Percentiles rank a stretch among this genome's conserved stretches.
phyloP scores from a whole-genome alignment of 1,140 invertebrate genomes.

The Monomorium pharaonis region DNA sequence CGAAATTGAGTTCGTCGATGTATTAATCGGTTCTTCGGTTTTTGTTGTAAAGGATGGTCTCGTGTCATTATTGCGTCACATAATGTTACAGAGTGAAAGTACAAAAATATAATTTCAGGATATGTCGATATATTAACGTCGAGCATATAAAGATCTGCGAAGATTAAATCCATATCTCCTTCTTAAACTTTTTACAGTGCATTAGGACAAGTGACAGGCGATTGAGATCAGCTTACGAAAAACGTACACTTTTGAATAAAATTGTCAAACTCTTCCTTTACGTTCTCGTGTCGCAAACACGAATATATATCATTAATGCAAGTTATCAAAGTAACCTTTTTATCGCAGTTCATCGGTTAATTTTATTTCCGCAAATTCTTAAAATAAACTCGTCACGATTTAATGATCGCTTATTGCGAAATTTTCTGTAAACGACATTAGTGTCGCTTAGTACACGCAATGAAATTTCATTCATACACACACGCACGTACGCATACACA shows the following conservation, averaged over 20 bases:
- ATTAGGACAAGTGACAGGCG: background rate
- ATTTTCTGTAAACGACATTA: background rate
- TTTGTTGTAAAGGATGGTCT: background rate
- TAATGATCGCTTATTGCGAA: background rate
- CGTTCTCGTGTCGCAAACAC: background rate
- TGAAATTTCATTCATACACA: background rate
- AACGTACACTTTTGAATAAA: background rate
- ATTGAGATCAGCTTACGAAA: background rate
- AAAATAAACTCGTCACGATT: background rate
- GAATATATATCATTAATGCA: background rate
- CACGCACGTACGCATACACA: background rate
- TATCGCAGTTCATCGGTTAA: background rate
- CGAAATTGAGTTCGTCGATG: background rate
- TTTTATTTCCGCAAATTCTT: background rate
- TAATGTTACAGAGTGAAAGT: constrained; percentile 66
- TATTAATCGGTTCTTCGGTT: background rate
- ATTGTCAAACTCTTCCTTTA: background rate
- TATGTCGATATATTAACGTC: constrained; percentile 73
- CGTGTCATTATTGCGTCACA: constrained; percentile 14
- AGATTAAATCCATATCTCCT: background rate
- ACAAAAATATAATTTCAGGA: constrained; percentile 81
- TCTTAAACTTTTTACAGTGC: background rate
- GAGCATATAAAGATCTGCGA: constrained; percentile 50
- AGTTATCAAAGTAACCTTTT: constrained; percentile 13
- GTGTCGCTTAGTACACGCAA: constrained; percentile 9